Base-by-base conservation (phyloP, 2,113 vertebrate genomes). In the Oreamnos americanus region DNA sequence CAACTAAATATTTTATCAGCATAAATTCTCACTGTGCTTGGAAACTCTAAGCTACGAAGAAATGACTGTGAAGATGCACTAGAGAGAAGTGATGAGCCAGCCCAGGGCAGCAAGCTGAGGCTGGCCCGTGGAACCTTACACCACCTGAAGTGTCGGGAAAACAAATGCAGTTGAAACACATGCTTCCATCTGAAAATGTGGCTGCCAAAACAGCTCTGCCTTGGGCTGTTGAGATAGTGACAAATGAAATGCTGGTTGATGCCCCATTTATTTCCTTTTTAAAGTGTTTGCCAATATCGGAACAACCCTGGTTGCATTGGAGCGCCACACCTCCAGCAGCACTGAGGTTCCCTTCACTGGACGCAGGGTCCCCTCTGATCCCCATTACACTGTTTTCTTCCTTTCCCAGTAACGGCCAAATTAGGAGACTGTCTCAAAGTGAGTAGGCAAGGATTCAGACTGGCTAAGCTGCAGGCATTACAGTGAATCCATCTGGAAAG, bases 191-290 rank as follows among this genome's bases (percentile, higher is more conserved):
- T 64, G 11, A 92, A 91, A 93, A 36, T 28, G 21, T 33, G 19
- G 33, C 78, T 95, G 79, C 45, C 45, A 79, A 83, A 92, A 60
- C n/a, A 91, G 23, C 39, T 96, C 71, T 67, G 64, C 81, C 95
- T 95, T 90, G 82, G 76, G 90, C 62, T 95, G 39, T 16, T 76
- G 28, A 58, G 74, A 95, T 47, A 95, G 84, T 86, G 84, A 96
- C 60, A 97, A 96, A 95, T 79, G 64, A 93, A 87, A 94, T n/a
- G 7, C 60, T 81, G 4, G 39, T 49, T 96, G 88, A 51, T 36
- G 4, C 47, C 26, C 39, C 83, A 74, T 94, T 90, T 84, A 87
- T 92, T 98, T 98, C 87, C 64, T 92, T 81, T 95, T 95, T 51
- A 84, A 96, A 94, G 49, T 60, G 26, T 87, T 67, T 94, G 81